These are phyloP conservation scores for Elymnias hypermnestra DNA, from an alignment of 1,140 invertebrate species.

Conservation along the genomic window DNA sequence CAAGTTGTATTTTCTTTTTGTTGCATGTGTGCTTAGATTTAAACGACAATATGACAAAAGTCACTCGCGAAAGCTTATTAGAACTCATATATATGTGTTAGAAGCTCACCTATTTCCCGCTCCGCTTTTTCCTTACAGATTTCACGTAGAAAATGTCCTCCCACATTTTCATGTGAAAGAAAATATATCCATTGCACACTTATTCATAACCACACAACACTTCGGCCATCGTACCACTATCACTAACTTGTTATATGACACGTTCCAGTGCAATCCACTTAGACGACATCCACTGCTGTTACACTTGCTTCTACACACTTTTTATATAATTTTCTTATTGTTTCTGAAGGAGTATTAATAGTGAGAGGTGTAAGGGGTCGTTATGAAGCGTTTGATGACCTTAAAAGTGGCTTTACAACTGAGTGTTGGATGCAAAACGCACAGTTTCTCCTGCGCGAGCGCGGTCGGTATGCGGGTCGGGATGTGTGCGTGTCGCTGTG, in stretches of 20 bases:
- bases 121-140: conserved; percentile 66
- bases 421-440: conserved; percentile 65
- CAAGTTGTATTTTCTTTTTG: too few species aligned
- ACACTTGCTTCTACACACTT: too few species aligned
- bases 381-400: conserved; percentile 69
- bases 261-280: conserved; percentile 1
- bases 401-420: conserved; percentile 64
- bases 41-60: conserved; percentile 6
- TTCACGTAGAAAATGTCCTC: conserved; percentile 57
- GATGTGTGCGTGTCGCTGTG: conserved; percentile 38
- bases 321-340: conserved; percentile 13
- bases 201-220: conserved; percentile 21
- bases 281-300: too few species aligned
- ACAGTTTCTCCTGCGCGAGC: conserved; percentile 60
- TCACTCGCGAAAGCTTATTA: conserved; percentile 3
- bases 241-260: conserved; percentile 2
- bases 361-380: conserved; percentile 33
- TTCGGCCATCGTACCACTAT: conserved; percentile 19
- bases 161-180: conserved; percentile 59
- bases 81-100: background rate
- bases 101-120: conserved; percentile 45
- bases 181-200: conserved; percentile 42
- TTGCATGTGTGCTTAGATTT: too few species aligned
- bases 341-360: too few species aligned
- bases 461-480: conserved; percentile 55